A percentile compares a stretch with the other conserved stretches of the same genome.
Conservation (phyloP, 2,113 vertebrate species). For the Pseudorectes ferrugineus region DNA sequence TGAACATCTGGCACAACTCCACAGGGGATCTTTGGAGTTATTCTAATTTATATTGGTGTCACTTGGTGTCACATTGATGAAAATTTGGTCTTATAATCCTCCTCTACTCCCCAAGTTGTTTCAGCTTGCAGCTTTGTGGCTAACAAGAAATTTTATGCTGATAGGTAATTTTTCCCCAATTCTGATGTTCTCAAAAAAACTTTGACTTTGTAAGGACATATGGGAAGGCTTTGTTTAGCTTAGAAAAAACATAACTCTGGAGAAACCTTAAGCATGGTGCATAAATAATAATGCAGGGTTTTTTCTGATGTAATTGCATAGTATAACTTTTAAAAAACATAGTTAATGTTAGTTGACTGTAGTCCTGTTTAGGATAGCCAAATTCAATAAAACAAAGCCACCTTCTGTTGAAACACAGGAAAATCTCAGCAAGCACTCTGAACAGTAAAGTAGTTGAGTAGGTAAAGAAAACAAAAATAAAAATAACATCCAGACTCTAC, state of each 20-base stretch:
- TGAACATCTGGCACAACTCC: background rate
- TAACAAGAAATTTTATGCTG: conserved; percentile 18
- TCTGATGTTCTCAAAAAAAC: background rate
- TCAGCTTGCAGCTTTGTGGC: conserved; percentile 20
- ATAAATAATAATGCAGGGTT: background rate
- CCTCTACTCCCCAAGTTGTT: background rate
- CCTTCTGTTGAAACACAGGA: background rate
- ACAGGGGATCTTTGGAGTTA: background rate
- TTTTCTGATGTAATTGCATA: background rate
- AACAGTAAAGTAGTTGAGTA: background rate
- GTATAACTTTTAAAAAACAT: background rate
- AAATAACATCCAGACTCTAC: background rate
- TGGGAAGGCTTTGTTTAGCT: background rate
- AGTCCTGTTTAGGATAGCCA: background rate
- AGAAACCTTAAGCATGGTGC: background rate
- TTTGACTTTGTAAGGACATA: background rate
- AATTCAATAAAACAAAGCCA: background rate
- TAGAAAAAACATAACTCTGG: background rate
- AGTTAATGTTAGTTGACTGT: background rate
- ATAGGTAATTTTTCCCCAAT: background rate
- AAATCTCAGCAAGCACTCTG: background rate
- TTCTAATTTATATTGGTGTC: background rate
- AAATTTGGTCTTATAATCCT: background rate
- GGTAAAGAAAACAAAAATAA: background rate
- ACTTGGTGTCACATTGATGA: background rate